A percentile compares a stretch with the other conserved stretches of the same genome.
Evolutionary conservation across 2,888 invertebrate genomes (phyloP).

Genomic region (Oconnorella tubifera): DNA sequence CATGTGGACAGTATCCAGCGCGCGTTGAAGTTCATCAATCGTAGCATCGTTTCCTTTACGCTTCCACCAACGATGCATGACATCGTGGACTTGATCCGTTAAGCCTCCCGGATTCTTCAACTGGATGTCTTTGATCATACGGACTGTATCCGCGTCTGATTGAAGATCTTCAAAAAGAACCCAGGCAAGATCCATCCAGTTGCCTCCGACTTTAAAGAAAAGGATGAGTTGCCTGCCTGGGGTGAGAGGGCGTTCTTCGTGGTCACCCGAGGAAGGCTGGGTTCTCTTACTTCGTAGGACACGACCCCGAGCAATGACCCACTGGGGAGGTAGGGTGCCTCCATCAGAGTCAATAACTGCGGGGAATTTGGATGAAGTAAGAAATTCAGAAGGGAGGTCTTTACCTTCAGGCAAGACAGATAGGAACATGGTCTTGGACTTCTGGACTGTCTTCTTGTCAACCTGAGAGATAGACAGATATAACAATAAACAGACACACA

Average conservation of each 20-base stretch:
- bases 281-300: constrained; percentile 18
- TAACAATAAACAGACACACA: too few relatives aligned
- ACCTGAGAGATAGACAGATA: too few relatives aligned
- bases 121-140: constrained; percentile 37
- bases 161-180: constrained; percentile 34
- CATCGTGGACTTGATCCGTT: constrained; percentile 33
- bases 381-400: constrained; percentile 21
- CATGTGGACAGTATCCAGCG: constrained; percentile 35
- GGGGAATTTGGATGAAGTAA: constrained; percentile 2
- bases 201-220: constrained; percentile 37
- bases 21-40: constrained; percentile 35
- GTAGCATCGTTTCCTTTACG: constrained; percentile 34
- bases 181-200: constrained; percentile 39
- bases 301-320: constrained; percentile 36
- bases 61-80: constrained; percentile 40
- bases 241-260: constrained; percentile 18
- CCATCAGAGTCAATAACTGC: constrained; percentile 9
- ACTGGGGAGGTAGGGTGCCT: constrained; percentile 31
- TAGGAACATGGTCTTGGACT: constrained; percentile 37
- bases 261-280: not conserved
- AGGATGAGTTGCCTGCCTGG: constrained; percentile 30
- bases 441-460: constrained; percentile 34
- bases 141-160: constrained; percentile 30
- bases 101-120: constrained; percentile 31
- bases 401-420: constrained; percentile 31